Evolutionary conservation across 2,113 vertebrate genomes (phyloP), one percentile per base, ranked within the genome.

Genomic region (Epinephelus cyanopodus): DNA sequence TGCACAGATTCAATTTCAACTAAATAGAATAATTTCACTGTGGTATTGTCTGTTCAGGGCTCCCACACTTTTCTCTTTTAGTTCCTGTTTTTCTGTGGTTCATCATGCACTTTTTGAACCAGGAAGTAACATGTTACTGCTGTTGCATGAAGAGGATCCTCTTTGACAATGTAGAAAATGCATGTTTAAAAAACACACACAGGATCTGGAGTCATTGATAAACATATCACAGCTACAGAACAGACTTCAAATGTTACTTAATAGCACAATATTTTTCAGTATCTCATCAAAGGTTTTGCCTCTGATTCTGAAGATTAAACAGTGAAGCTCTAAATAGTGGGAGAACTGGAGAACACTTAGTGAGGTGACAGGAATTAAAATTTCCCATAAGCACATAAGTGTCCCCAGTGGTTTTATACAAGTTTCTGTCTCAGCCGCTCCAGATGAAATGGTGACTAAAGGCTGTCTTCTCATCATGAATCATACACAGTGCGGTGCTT

Each of bases 1-100:
- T 33, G 10, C 17, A 21, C 39, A 15, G 11, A 11, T 27, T 13
- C 4, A 27, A 15, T 12, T 14, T 23, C 5, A 45, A 15, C 19
- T 60, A 48, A 19, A 21, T 3, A 12, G 12, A 62, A 48, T 47
- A 2, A 47, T 65, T 65, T 25, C 14, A 47, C 3, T 15, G 18
- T 50, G 17, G 5, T 68, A 39, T 12, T 74, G 45, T 25, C 11
- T 0, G 7, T 23, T 13, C 47, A 29, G 47, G 47, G 17, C 25
- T 50, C 19, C 18, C 25, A 50, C 29, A 60, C 18, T 14, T 52
- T 70, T 5, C 19, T 47, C 58, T 48, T 72, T 13, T 9, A 57
- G 12, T 82, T 77, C 39, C 42, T 60, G 29, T 52, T 69, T 69
- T 57, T 15, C 23, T 42, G 5, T 27, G n/a, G 14, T 74, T 64